Evolutionary conservation across 2,888 invertebrate species (phyloP), one percentile per base, ranked within the genome.

Genomic region (Drosophila multiciliata): DNA sequence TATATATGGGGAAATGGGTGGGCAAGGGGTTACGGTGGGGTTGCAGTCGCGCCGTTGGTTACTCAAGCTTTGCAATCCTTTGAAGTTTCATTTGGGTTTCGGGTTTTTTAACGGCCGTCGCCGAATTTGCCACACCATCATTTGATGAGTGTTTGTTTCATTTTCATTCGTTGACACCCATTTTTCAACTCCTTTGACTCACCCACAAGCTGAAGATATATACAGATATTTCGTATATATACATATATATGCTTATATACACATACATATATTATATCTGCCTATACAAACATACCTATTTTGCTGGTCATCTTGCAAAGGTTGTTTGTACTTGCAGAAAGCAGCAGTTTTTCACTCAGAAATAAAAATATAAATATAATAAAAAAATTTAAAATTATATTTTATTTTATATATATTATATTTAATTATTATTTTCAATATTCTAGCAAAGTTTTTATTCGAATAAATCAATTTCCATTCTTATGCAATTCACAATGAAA

Each of bases 111-210:
- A 33, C 70, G 65, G 48, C 65, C 23, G 58, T 58, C 40, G 26
- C 29, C 62, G 40, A 35, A 48, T 52, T 66, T 50, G 62, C 38
- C 59, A 29, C 53, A 67, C 55, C 69, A 53, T 62, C 59, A 79
- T n/a, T n/a, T n/a, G 77, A 75, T 85, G 74, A 85, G 79, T 87
- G 87, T 86, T 87, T 89, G 85, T 80, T 80, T 83, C 72, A 65
- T 81, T 74, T 87, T 82, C 82, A 87, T 81, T 78, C 78, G 83
- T 83, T 79, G 75, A 87, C 89, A 87, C 89, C 87, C 84, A 87
- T 76, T 79, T 78, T 78, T 76, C 73, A 68, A 63, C 35, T 81
- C 70, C 55, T 54, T 80, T 76, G 61, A 52, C 65, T 73, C 53
- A 59, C 54, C 50, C 66, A 36, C 61, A 33, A n/a, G 23, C 49